These are phyloP conservation scores for Artibeus lituratus DNA, from an alignment of 2,797 vertebrate species.

Conservation along the genomic window DNA sequence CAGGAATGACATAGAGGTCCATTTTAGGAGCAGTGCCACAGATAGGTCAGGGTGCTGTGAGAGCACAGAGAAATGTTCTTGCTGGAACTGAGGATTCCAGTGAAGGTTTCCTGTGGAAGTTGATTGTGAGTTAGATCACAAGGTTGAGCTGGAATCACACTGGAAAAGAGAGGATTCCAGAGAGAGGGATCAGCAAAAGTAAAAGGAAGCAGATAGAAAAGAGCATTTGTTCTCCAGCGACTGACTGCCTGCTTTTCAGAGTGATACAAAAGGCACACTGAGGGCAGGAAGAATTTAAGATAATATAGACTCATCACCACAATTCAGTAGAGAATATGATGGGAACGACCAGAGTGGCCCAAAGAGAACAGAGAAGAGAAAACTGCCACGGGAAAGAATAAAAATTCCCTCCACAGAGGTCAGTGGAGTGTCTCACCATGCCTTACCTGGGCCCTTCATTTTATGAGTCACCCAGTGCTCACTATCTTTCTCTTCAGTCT, in stretches of 20 bases:
- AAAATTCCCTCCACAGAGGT: not conserved
- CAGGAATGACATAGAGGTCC: not conserved
- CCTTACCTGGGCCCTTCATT: not conserved
- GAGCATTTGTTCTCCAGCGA: too few species aligned
- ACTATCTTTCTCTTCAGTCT: not conserved
- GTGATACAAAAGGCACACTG: not conserved
- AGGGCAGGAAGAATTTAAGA: not conserved
- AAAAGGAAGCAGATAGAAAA: too few species aligned
- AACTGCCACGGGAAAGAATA: not conserved
- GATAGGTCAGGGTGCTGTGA: not conserved
- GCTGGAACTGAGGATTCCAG: not conserved
- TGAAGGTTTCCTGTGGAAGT: not conserved
- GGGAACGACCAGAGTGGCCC: not conserved
- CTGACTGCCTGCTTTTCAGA: not conserved
- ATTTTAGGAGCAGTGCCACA: not conserved
- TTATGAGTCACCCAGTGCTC: not conserved
- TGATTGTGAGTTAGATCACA: too few species aligned
- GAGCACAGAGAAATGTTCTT: not conserved
- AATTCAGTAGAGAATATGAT: not conserved
- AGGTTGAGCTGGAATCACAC: accelerated
- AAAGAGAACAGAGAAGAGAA: not conserved
- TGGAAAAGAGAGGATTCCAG: not conserved
- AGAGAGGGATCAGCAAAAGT: not conserved
- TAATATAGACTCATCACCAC: not conserved
- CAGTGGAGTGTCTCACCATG: not conserved